Evolutionary conservation across 2,113 vertebrate genomes (phyloP), one percentile per base, ranked within the genome.

Genomic region (Rhinichthys klamathensis): DNA sequence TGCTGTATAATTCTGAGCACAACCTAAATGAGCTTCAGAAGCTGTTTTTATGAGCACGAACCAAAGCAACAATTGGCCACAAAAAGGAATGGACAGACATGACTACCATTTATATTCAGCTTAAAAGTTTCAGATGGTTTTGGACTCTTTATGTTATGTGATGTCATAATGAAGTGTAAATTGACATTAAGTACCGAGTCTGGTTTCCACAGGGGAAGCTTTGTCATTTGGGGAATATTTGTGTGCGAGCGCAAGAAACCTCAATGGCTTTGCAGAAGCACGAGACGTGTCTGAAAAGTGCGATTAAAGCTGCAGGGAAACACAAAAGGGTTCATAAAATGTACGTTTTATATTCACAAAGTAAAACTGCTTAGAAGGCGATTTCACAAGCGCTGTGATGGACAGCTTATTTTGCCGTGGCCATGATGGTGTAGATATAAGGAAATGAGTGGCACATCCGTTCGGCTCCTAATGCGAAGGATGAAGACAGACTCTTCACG

Each of bases 401-500:
- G 65, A 79, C 76, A 18, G 65, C 10, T 25, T 56, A n/a, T 73
- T 51, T 54, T 4, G 1, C 13, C 16, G 38, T 77, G 61, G 21
- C 13, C 30, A 44, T 25, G 76, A 60, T 23, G 49, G 15, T 69
- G 38, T 4, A 79, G 76, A 81, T 60, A 77, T 65, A 25, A 75
- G 54, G 41, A 69, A 51, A 70, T 54, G 77, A 85, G 30, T 65
- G 80, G 87, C 73, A 80, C 77, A 89, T 86, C 84, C 85, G 91
- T 85, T 56, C 93, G 89, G 91, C 91, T 93, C 94, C 94, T 96
- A 96, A 96, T 96, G 92, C 93, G 90, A 75, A 90, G 90, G 95
- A 97, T 96, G 93, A 97, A 95, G 93, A 95, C 88, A 89, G 95
- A 91, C 94, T 91, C 9, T 86, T 91, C 92, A 93, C 90, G 90